Evolutionary conservation across 2,888 invertebrate genomes (phyloP), one percentile per base, ranked within the genome.

Genomic region (Emmelina monodactyla): DNA sequence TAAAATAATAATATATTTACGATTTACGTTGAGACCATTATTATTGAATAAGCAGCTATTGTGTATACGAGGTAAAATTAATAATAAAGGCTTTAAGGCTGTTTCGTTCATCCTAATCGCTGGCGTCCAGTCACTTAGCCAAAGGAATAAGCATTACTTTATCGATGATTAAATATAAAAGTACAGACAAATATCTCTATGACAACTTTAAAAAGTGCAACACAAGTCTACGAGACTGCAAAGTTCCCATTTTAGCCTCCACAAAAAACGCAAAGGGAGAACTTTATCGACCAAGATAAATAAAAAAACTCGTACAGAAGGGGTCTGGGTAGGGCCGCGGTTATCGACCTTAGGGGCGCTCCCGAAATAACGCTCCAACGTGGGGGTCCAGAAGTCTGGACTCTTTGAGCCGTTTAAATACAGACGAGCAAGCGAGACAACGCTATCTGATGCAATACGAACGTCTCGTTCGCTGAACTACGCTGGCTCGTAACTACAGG

Each of bases 301-400:
- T 42, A 44, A 50, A 51, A 53, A 53, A 54, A 47, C 40, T 38
- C 36, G 36, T 47, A 44, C 45, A 39, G 28, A 7, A 47, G 47
- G 51, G 49, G 53, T 52, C 51, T 45, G 44, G 47, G 22, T 30
- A 43, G 44, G 49, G 41, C 39, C 45, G 43, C 41, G 54, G 41
- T 37, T 53, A 47, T 45, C 53, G 62, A 63, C 61, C 63, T 52
- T 58, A 55, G 58, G 59, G 61, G 60, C 55, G 58, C 53, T 51
- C 50, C 58, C 49, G 47, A 61, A 62, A 63, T 63, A 63, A 51
- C 39, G 49, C 38, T 51, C n/a, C n/a, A n/a, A n/a, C 43, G 55
- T 58, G 59, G 61, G 63, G 62, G 62, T 61, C 61, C 45, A 4
- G n/a, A n/a, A n/a, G n/a, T n/a, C n/a, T 6, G 19, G 9, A 28